Conservation (phyloP, 2,797 vertebrate species). For the Chiroxiphia lanceolata region DNA sequence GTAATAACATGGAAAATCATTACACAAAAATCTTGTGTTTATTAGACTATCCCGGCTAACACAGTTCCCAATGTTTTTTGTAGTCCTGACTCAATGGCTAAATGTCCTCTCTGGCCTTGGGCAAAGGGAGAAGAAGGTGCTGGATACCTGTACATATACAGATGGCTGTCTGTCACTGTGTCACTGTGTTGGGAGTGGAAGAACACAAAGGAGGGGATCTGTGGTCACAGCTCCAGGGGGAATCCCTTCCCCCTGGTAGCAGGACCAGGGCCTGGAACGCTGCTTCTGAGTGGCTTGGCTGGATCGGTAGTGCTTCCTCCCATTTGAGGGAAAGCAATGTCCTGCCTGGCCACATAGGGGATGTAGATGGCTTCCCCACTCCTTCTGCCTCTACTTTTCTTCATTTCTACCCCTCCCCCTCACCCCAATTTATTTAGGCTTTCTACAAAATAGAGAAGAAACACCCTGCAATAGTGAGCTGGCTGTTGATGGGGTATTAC, state of each 20-base stretch:
- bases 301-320: neutral
- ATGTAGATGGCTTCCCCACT: neutral
- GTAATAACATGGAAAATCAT: neutral
- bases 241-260: neutral
- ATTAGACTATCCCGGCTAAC: neutral
- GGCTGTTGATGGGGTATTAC: neutral
- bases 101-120: accelerated
- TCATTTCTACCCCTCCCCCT: accelerated
- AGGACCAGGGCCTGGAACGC: neutral
- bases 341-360: accelerated
- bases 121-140: neutral
- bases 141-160: accelerated
- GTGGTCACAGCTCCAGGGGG: neutral
- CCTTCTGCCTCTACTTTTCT: neutral
- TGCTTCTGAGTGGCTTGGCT: neutral
- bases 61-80: neutral
- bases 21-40: accelerated
- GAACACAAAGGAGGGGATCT: too few relatives aligned
- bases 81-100: neutral
- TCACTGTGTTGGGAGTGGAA: accelerated
- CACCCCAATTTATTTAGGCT: accelerated
- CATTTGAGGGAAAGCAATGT: neutral
- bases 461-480: accelerated
- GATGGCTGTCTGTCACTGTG: accelerated
- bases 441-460: neutral